Evolutionary conservation across 2,888 invertebrate genomes (phyloP).

Genomic region (Elegia similella): DNA sequence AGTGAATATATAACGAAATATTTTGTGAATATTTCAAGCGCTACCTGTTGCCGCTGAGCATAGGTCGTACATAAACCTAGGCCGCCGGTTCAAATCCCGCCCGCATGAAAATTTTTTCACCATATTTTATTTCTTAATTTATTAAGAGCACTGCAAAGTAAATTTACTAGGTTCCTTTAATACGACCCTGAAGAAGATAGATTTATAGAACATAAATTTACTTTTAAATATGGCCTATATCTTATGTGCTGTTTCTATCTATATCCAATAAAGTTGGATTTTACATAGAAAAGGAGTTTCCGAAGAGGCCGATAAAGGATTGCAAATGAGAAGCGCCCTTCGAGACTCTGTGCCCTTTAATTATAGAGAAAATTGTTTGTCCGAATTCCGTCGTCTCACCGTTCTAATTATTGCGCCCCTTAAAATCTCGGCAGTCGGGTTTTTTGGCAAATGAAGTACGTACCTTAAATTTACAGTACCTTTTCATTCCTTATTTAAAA

Average conservation of each 20-base stretch:
- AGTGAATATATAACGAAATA: too few relatives aligned
- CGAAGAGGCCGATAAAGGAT: constrained; percentile 57
- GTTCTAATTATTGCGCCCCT: constrained; percentile 55
- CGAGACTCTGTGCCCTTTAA: constrained; percentile 53
- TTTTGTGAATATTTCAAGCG: too few relatives aligned
- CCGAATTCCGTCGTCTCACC: constrained; percentile 53
- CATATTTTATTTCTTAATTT: too few relatives aligned
- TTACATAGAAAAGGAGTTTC: constrained; percentile 57
- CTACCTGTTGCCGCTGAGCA: too few relatives aligned
- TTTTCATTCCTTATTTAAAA: not conserved
- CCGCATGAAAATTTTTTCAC: too few relatives aligned
- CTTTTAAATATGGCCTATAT: too few relatives aligned
- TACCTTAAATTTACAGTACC: not conserved
- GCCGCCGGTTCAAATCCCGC: too few relatives aligned
- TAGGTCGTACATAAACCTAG: too few relatives aligned
- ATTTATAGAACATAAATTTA: too few relatives aligned
- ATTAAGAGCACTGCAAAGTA: too few relatives aligned
- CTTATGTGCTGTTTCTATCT: not conserved
- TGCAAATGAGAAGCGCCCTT: constrained; percentile 62
- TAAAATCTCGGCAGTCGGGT: constrained; percentile 49
- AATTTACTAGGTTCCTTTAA: too few relatives aligned
- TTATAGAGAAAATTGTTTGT: constrained; percentile 72
- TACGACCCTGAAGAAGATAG: too few relatives aligned
- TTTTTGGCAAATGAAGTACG: constrained; percentile 23
- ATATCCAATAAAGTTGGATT: constrained; percentile 42